Conservation (phyloP, 2,113 vertebrate genomes). For the Sceloporus tristichus region DNA sequence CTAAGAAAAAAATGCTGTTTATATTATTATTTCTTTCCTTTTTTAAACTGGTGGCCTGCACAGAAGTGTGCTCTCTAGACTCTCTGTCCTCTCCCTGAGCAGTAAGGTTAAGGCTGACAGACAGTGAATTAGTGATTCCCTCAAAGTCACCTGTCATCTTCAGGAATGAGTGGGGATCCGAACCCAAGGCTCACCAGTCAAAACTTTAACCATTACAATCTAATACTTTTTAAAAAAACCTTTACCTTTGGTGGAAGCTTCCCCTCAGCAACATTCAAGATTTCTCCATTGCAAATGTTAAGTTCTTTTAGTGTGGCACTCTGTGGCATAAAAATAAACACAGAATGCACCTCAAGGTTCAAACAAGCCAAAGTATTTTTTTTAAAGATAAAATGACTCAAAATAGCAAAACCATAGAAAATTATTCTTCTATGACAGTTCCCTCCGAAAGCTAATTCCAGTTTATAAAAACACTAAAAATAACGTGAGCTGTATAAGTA, state of each 20-base stretch:
- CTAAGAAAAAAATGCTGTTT: no score
- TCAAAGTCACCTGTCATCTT: neutral
- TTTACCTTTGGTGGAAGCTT: slow-evolving; percentile 88
- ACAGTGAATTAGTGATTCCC: no score
- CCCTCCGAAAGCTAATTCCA: neutral
- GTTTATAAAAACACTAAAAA: neutral
- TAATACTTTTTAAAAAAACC: neutral
- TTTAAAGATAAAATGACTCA: neutral
- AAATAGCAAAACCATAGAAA: neutral
- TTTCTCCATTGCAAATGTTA: slow-evolving; percentile 87
- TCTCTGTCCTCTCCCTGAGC: no score
- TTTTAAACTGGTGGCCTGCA: no score
- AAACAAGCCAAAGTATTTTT: neutral
- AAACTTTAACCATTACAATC: neutral
- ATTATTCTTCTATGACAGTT: neutral
- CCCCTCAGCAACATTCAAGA: slow-evolving; percentile 88
- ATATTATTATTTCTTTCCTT: no score
- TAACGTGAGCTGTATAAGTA: neutral
- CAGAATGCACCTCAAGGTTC: neutral
- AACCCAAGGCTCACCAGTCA: neutral
- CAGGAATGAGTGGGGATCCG: neutral
- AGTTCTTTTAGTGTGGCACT: slow-evolving; percentile 86
- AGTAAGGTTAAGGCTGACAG: no score
- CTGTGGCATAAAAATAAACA: slow-evolving; percentile 74
- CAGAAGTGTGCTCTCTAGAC: no score